These are phyloP conservation scores for Phyllostomus discolor DNA, from an alignment of 2,113 vertebrate species.

Conservation along the genomic window DNA sequence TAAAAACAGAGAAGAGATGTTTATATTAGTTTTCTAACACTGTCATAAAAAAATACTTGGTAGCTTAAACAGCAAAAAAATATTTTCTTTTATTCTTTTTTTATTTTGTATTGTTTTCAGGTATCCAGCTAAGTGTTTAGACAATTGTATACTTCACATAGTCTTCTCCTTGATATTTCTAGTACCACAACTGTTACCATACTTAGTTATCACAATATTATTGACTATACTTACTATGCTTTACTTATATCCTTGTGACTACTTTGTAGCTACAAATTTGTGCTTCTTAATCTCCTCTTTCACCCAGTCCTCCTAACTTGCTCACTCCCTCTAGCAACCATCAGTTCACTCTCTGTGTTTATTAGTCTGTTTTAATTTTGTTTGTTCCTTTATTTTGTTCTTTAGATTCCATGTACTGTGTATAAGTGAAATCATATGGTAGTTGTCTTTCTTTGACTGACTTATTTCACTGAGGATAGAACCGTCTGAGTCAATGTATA, in stretches of 20 bases:
- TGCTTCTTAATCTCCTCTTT: background rate
- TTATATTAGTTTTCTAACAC: background rate
- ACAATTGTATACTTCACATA: background rate
- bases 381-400: background rate
- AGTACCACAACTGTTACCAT: background rate
- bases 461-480: background rate
- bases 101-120: background rate
- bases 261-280: background rate
- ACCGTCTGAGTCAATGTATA: background rate
- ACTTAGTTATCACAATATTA: background rate
- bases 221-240: background rate
- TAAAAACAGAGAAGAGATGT: background rate
- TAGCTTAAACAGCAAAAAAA: background rate
- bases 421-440: background rate
- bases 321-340: background rate
- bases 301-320: background rate
- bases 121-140: background rate
- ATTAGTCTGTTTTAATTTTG: background rate
- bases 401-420: background rate
- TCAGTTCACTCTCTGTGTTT: background rate
- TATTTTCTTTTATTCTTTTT: background rate
- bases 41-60: background rate
- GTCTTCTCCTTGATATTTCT: background rate
- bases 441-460: background rate
- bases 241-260: background rate